Percentiles rank a stretch among this genome's conserved stretches.
Conservation (phyloP, 2,797 vertebrate species). For the Ctenopoma kingsleyae region DNA sequence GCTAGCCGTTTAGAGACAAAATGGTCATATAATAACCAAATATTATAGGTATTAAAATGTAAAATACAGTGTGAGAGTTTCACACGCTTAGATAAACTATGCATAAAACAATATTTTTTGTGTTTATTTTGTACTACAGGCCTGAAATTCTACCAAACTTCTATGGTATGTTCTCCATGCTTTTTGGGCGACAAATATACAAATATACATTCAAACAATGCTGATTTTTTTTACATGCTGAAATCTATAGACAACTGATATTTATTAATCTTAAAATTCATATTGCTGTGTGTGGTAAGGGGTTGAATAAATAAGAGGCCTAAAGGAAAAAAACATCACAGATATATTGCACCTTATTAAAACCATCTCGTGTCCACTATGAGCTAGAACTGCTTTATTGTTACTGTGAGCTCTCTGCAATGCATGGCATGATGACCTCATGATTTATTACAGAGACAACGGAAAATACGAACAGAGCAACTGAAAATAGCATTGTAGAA, state of each 20-base stretch:
- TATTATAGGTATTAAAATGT: too few relatives aligned
- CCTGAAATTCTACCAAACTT: too few relatives aligned
- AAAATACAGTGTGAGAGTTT: too few relatives aligned
- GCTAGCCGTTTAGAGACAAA: too few relatives aligned
- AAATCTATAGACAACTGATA: neutral
- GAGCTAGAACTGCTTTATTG: conserved; percentile 28
- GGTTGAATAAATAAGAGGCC: conserved; percentile 4
- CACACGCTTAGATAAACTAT: too few relatives aligned
- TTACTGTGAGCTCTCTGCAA: conserved; percentile 30
- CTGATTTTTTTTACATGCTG: neutral
- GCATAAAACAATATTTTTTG: too few relatives aligned
- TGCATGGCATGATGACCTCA: conserved; percentile 47
- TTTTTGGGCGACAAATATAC: too few relatives aligned
- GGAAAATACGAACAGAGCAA: conserved; percentile 52
- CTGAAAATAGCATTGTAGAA: conserved; percentile 53
- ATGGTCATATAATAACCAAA: too few relatives aligned
- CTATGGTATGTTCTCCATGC: too few relatives aligned
- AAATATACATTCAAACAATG: too few relatives aligned
- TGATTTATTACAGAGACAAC: conserved; percentile 64
- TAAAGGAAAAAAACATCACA: neutral
- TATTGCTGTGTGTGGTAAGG: neutral
- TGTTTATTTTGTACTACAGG: too few relatives aligned
- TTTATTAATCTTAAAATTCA: neutral
- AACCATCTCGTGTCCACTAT: conserved; percentile 37
- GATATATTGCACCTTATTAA: conserved; percentile 37